Conservation (phyloP, 2,888 invertebrate genomes). For the Coecobrya sp. region DNA sequence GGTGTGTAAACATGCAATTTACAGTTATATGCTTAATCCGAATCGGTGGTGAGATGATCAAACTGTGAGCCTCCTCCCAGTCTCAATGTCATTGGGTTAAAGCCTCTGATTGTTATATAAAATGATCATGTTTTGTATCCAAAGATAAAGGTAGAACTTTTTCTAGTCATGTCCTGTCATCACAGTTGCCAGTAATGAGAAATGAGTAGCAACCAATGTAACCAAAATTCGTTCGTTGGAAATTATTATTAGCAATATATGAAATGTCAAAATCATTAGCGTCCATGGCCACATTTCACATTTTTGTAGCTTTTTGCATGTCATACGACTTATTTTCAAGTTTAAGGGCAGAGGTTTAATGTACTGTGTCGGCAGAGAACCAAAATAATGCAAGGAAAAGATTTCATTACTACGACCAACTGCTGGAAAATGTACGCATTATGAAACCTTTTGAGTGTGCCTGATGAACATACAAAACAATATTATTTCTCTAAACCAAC, state of each 20-base stretch:
- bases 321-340: conserved; percentile 11
- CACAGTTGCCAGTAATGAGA: not conserved
- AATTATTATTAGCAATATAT: not conserved
- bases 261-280: conserved; percentile 22
- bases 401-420: not conserved
- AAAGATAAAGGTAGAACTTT: not conserved
- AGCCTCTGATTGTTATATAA: not conserved
- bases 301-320: not conserved
- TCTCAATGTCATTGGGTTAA: conserved; percentile 46
- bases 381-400: not conserved
- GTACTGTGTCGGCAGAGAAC: not conserved
- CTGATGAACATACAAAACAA: not conserved
- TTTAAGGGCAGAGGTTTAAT: not conserved
- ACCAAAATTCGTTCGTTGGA: not conserved
- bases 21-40: not conserved
- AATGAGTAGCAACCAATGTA: not conserved
- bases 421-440: too few species aligned
- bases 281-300: not conserved
- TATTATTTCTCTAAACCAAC: not conserved
- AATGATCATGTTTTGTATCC: not conserved
- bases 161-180: not conserved
- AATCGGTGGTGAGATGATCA: not conserved
- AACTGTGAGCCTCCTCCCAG: conserved; percentile 12
- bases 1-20: conserved; percentile 15
- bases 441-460: too few species aligned